phyloP scores from a whole-genome alignment of 2,113 vertebrate species.

The Cynocephalus volans region DNA sequence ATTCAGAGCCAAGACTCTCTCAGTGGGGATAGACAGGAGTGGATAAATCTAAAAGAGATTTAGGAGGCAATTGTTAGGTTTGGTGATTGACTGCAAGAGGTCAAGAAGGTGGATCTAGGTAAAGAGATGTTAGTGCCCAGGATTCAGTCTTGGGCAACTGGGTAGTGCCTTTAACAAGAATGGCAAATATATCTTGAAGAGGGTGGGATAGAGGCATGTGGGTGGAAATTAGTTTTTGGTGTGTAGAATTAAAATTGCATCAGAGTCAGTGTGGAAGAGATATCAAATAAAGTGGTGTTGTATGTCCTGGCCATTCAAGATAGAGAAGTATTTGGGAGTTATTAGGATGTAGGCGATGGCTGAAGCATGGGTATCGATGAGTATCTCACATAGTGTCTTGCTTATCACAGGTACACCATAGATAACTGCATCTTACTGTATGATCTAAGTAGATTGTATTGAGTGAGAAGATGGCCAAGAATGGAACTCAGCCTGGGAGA shows the following conservation, averaged over 20 bases:
- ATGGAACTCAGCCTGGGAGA: neutral
- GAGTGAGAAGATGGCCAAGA: neutral
- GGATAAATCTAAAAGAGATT: neutral
- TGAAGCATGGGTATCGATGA: neutral
- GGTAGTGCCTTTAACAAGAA: neutral
- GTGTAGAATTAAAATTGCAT: neutral
- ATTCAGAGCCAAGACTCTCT: slow-evolving; percentile 18
- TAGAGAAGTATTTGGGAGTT: neutral
- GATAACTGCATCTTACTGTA: neutral
- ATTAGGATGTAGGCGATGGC: neutral
- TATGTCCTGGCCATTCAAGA: neutral
- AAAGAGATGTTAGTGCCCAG: neutral
- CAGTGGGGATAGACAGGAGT: neutral
- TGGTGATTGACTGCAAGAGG: neutral
- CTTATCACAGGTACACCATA: too few relatives aligned
- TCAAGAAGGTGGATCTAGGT: neutral
- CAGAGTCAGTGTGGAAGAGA: neutral
- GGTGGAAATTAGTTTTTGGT: neutral
- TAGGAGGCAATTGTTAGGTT: neutral
- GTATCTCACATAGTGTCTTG: neutral
- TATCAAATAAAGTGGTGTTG: neutral
- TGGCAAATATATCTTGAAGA: neutral
- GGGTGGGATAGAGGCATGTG: neutral
- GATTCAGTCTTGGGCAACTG: neutral
- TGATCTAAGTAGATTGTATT: neutral